Conservation (phyloP, 2,113 vertebrate species). For the Fregetta grallaria region DNA sequence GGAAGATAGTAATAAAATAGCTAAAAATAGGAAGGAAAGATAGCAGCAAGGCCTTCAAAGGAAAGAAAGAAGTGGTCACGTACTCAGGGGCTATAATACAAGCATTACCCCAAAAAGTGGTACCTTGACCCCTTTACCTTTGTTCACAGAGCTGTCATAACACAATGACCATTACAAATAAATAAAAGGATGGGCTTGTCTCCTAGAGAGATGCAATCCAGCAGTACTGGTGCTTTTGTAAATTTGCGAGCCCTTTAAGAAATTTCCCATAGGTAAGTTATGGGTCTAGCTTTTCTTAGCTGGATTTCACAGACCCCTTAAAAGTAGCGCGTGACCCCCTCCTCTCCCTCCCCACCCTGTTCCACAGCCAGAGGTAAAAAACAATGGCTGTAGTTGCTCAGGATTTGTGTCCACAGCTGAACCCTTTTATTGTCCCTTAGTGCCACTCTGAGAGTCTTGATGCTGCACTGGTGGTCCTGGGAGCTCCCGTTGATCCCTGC, state of each 20-base stretch:
- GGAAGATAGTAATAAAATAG: slow-evolving; percentile 18
- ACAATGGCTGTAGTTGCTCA: not conserved
- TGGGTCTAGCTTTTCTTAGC: not conserved
- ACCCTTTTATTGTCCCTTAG: not conserved
- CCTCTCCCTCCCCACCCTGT: not conserved
- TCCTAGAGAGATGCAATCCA: not conserved
- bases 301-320: not conserved
- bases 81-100: not conserved
- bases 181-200: not conserved
- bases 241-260: not conserved
- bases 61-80: not conserved
- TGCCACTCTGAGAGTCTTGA: not conserved
- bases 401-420: not conserved
- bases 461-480: not conserved
- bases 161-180: not conserved
- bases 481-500: not conserved
- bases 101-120: not conserved
- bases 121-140: not conserved
- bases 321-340: not conserved
- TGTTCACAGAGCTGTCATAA: not conserved
- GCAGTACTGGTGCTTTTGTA: not conserved
- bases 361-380: not conserved
- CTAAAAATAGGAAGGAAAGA: slow-evolving; percentile 11
- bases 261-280: not conserved
- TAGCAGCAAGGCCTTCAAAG: not conserved